Percentiles rank a stretch among this genome's conserved stretches.
phyloP scores from a whole-genome alignment of 1,140 invertebrate species.

The Drosophila guanche region DNA sequence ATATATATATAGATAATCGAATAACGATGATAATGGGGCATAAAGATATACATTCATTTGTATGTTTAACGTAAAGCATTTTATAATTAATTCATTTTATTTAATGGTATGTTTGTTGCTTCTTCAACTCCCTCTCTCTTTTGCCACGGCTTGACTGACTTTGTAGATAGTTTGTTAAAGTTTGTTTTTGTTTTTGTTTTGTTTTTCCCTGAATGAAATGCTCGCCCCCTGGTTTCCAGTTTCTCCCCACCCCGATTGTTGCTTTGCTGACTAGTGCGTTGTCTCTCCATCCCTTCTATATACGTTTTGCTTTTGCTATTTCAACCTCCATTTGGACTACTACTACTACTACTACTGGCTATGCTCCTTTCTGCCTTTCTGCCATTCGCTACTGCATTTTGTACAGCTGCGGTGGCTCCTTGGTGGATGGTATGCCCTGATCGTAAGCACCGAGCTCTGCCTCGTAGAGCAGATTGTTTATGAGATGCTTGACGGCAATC shows the following conservation, averaged over 20 bases:
- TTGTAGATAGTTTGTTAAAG: constrained; percentile 52
- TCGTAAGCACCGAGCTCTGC: constrained; percentile 81
- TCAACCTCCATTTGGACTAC: not conserved
- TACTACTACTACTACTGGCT: not conserved
- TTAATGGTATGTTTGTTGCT: constrained; percentile 64
- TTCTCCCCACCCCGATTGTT: constrained; percentile 37
- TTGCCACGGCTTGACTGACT: constrained; percentile 54
- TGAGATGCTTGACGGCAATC: constrained; percentile 79
- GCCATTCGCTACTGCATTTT: constrained; percentile 62
- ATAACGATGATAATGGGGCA: constrained; percentile 1
- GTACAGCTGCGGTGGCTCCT: constrained; percentile 80
- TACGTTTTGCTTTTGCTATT: not conserved
- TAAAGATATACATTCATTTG: constrained; percentile 18
- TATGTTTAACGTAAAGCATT: constrained; percentile 38
- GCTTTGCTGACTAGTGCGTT: constrained; percentile 70
- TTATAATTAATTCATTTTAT: constrained; percentile 62
- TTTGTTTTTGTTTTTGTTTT: constrained; percentile 45
- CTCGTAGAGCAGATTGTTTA: constrained; percentile 79
- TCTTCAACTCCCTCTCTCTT: constrained; percentile 38
- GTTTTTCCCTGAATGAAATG: constrained; percentile 81
- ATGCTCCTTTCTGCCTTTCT: too few relatives aligned
- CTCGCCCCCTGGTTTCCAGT: constrained; percentile 23
- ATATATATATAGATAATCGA: constrained; percentile 17
- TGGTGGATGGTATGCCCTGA: constrained; percentile 76
- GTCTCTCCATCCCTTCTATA: constrained; percentile 12